Evolutionary conservation across 2,888 invertebrate genomes (phyloP).

Genomic region (Eristalis intricaria): DNA sequence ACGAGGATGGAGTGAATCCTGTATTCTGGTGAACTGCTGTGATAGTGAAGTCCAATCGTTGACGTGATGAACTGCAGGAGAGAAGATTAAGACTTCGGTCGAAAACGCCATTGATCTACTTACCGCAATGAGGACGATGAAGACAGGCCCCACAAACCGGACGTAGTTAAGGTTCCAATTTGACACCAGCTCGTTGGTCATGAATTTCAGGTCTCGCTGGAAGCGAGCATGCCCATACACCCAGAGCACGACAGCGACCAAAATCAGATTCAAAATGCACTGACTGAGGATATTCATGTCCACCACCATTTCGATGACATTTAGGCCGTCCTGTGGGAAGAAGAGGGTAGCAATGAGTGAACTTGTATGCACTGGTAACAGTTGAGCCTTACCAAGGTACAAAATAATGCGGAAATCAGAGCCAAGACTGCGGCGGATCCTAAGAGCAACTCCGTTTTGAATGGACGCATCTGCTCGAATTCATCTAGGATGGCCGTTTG

Average conservation of each 20-base stretch:
- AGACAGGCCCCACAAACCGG: not conserved
- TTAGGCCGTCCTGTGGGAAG: constrained; percentile 25
- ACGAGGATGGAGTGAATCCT: not conserved
- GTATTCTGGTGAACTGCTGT: not conserved
- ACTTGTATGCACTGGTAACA: not conserved
- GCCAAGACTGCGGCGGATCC: constrained; percentile 70
- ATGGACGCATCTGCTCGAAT: constrained; percentile 75
- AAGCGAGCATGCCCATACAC: constrained; percentile 86
- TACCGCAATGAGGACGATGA: not conserved
- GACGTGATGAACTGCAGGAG: not conserved
- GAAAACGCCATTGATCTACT: not conserved
- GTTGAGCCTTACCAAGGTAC: constrained; percentile 21
- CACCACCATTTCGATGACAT: constrained; percentile 1
- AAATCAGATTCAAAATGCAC: constrained; percentile 89
- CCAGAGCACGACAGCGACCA: constrained; percentile 90
- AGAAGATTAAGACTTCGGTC: not conserved
- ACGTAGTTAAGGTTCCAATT: constrained; percentile 75
- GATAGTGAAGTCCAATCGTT: not conserved
- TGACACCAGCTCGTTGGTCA: constrained; percentile 85
- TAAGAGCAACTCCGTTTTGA: constrained; percentile 74
- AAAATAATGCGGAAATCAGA: constrained; percentile 36
- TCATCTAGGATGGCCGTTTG: constrained; percentile 78
- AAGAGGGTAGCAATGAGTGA: not conserved
- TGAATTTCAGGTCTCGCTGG: constrained; percentile 85
- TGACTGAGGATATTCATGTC: constrained; percentile 81